Base-by-base conservation (phyloP, 2,888 invertebrate species). In the Rhabditoides inermis region DNA sequence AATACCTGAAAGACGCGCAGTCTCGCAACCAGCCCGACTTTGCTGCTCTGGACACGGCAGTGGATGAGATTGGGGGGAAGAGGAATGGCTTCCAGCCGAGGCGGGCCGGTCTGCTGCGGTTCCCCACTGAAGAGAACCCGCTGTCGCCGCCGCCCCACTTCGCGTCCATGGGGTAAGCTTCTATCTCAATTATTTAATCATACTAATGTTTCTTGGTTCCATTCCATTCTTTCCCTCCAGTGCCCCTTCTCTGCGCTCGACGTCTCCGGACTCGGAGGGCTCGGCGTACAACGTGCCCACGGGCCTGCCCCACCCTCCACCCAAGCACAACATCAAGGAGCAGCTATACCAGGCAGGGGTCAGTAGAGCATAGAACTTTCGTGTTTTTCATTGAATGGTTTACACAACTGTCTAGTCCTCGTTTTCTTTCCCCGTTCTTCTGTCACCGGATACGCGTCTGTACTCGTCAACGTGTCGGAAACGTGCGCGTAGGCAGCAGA, bases 241-340 rank as follows among this genome's bases (percentile, higher is more conserved):
- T 12, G 25, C 41, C 7, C 20, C 41, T 35, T 15, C n/a, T 35
- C 25, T 51, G 10, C 65, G 61, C 48, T 65, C 63, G 12, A 65
- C 65, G 3, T 60, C 61, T 40, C 68, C 65, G 23, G 35, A 51
- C 23, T 51, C 46, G 10, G n/a, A n/a, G n/a, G n/a, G n/a, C 3
- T 64, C 65, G 15, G 57, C 60, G 22, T 65, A 68, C 45, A 63
- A 65, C 32, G 60, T 65, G 27, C 68, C 68, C 4, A 59, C 61
- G 10, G 66, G 66, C 22, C 56, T 75, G 27, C 75, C 75, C 1
- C 73, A 76, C 55, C 75, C 75, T 5, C 63, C 64, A 49, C 75
- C 75, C 6, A 70, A 72, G 41, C 75, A 75, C 60, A 73, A 75
- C 55, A 62, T 75, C 37, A 68, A 73, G 37, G 73, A 75, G 53